Evolutionary conservation across 2,113 vertebrate genomes (phyloP).

Genomic region (Ageneiosus marmoratus): DNA sequence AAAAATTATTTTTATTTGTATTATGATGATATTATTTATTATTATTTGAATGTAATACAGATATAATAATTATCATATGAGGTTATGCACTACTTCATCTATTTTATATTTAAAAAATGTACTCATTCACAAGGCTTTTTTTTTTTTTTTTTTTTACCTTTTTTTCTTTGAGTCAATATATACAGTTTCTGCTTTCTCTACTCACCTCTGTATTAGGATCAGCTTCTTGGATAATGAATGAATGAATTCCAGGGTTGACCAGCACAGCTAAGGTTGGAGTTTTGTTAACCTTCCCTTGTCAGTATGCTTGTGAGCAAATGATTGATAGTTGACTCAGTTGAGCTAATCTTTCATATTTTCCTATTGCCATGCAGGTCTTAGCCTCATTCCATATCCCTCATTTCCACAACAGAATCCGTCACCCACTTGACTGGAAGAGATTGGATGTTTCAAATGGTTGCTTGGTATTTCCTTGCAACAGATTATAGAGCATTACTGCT

Average conservation of each 20-base stretch:
- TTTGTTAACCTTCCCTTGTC: slow-evolving; percentile 9
- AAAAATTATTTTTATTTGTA: too few species aligned
- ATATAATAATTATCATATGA: too few species aligned
- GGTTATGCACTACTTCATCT: too few species aligned
- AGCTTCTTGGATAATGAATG: too few species aligned
- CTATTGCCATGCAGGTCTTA: not conserved
- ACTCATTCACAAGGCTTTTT: too few species aligned
- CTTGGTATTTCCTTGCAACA: slow-evolving; percentile 15
- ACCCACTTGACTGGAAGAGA: slow-evolving; percentile 4
- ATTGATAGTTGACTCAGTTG: slow-evolving; percentile 24
- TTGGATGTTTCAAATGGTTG: slow-evolving; percentile 6
- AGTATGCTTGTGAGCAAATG: slow-evolving; percentile 23
- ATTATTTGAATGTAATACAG: too few species aligned
- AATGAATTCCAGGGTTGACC: not conserved
- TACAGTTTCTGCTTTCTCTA: too few species aligned
- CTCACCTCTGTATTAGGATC: too few species aligned
- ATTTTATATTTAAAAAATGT: too few species aligned
- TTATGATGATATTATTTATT: too few species aligned
- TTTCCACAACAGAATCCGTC: not conserved
- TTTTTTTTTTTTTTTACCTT: too few species aligned
- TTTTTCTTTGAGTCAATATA: too few species aligned
- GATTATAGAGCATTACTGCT: slow-evolving; percentile 2
- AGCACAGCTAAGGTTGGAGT: not conserved
- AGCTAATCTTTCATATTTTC: not conserved
- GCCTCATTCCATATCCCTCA: not conserved